Base-by-base conservation (phyloP, 2,113 vertebrate species). In the Argyrosomus japonicus region DNA sequence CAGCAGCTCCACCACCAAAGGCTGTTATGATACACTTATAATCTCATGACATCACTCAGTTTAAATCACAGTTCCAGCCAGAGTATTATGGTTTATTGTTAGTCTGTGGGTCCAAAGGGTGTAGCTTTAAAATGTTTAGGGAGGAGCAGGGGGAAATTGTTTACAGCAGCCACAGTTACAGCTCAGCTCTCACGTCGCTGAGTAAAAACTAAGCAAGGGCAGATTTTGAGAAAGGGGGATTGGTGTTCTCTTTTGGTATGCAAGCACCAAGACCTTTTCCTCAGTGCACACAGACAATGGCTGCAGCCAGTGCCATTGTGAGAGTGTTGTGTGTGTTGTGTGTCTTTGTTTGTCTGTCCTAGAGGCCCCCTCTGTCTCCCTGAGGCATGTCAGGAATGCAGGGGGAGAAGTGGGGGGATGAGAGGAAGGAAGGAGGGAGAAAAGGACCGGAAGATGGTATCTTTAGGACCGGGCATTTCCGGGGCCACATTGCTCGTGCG, bases 331-430 rank as follows among this genome's bases (percentile, higher is more conserved):
- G 89, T 85, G 88, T 87, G 85, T 77, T 90, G 73, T 88, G 70
- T 86, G 79, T 84, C 75, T 91, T 72, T 91, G 83, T 89, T 89
- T 90, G 92, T 85, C 85, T 82, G 88, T 87, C 87, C 91, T 85
- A 83, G 85, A 91, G 91, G 84, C 82, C 77, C 75, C 82, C 81
- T 67, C 84, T 89, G 85, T 91, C 88, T 91, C 88, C 90, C 85
- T 89, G 64, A 89, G 90, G 93, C 91, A 95, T 83, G 92, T 88
- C 86, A 94, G 92, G 94, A 94, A 93, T 95, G 91, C 73, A 84
- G 82, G 9, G n/a, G 78, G 83, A 89, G 81, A 87, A 53, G 77
- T 81, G 89, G 86, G 84, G 79, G 82, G 90, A 85, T 90, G 70
- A 82, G 82, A 78, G 68, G 72, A 70, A 83, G 87, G 75, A 77